A percentile compares a stretch with the other conserved stretches of the same genome.
phyloP scores from a whole-genome alignment of 2,888 invertebrate genomes.

The Piscicola geometra region DNA sequence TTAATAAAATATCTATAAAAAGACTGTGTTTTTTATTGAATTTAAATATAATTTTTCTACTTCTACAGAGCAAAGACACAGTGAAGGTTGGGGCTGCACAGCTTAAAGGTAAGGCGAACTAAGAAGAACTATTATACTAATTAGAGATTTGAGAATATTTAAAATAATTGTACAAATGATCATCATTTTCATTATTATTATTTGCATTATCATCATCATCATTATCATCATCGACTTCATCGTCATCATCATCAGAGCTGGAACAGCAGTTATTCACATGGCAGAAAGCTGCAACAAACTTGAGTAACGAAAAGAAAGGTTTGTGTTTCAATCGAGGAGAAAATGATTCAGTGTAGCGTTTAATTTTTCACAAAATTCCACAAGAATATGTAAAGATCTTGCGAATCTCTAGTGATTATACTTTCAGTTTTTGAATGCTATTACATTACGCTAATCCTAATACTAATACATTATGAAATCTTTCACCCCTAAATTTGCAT shows the following conservation, averaged over 20 bases:
- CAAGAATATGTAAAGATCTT: too few species aligned
- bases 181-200: slow-evolving; percentile 2
- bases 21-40: background rate
- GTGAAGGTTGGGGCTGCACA: background rate
- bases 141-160: too few species aligned
- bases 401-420: too few species aligned
- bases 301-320: slow-evolving; percentile 13
- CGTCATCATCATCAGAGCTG: slow-evolving; percentile 21
- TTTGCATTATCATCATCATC: background rate
- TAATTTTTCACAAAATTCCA: too few species aligned
- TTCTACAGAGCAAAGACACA: background rate
- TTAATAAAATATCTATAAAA: too few species aligned
- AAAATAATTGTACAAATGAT: too few species aligned
- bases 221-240: background rate
- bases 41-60: background rate
- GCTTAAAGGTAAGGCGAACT: background rate
- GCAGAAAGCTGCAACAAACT: slow-evolving; percentile 18
- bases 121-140: too few species aligned
- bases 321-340: background rate
- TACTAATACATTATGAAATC: too few species aligned
- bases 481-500: background rate
- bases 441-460: too few species aligned
- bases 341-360: too few species aligned
- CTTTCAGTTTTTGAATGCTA: too few species aligned
- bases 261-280: slow-evolving; percentile 6